A percentile compares a stretch with the other conserved stretches of the same genome.
These are phyloP conservation scores for Sylvilagus floridanus DNA, from an alignment of 2,797 vertebrate genomes.

Conservation along the genomic window DNA sequence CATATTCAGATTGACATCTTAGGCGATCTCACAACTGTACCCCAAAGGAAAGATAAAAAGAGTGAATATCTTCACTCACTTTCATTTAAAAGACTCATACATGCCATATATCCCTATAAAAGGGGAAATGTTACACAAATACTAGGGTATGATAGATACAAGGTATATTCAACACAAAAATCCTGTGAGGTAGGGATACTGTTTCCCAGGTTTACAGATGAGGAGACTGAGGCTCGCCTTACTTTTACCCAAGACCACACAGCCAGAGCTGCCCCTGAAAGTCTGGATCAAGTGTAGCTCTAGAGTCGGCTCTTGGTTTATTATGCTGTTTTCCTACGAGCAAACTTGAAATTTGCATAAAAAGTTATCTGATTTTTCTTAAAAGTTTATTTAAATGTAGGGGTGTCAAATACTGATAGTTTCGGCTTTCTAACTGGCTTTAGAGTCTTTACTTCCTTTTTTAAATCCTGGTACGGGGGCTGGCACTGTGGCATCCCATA, in stretches of 20 bases:
- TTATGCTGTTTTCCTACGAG: conserved; percentile 36
- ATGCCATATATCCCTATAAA: not conserved
- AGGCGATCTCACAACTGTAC: not conserved
- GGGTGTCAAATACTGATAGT: not conserved
- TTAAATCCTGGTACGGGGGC: conserved; percentile 15
- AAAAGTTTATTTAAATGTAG: conserved; percentile 55
- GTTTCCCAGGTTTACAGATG: conserved; percentile 10
- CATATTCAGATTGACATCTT: conserved; percentile 30
- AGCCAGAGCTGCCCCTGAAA: not conserved
- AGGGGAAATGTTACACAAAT: conserved; percentile 46
- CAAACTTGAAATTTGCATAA: conserved; percentile 1
- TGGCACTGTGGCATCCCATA: too few species aligned
- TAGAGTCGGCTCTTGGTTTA: conserved; percentile 10
- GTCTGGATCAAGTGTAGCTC: not conserved
- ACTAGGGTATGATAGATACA: not conserved
- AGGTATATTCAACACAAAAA: not conserved
- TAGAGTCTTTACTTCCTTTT: not conserved
- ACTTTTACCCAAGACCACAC: not conserved
- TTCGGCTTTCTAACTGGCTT: conserved; percentile 50
- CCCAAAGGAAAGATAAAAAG: conserved; percentile 15
- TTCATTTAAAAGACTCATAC: conserved; percentile 29
- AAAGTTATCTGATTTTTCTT: conserved; percentile 3
- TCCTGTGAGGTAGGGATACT: not conserved
- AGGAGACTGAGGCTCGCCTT: conserved; percentile 17
- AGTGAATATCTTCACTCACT: conserved; percentile 32